Base-by-base conservation (phyloP, 1,140 invertebrate genomes). In the Nomia melanderi region DNA sequence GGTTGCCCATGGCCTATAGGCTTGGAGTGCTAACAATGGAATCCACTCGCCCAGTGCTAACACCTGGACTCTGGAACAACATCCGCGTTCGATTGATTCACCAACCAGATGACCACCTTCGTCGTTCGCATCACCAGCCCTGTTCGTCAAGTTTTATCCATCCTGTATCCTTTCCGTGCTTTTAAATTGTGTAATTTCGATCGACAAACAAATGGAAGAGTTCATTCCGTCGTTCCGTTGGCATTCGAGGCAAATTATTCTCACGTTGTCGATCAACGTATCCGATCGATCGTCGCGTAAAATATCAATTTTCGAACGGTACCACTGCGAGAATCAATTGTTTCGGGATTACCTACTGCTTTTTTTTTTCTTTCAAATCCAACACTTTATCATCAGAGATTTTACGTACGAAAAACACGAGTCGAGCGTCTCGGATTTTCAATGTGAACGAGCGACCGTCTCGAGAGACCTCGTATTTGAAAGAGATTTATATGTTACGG, bases 1-100 rank as follows among this genome's bases (percentile, higher is more conserved):
- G 92, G 93, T 93, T 93, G 92, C 91, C 93, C 92, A 92, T 92
- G 92, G 92, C 93, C 92, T 93, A 91, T 94, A 95, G 94, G 94
- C 94, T 93, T 93, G 93, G 94, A 94, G 94, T 95, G 94, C 94
- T 94, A 94, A 94, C 93, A 92, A 91, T 92, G 92, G 92, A 92
- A 92, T 91, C 92, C 91, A 92, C 90, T 91, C 90, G 91, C 88
- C 90, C 91, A 90, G 91, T 92, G 91, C 91, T 92, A 92, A 92
- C 92, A 92, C 91, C 91, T 92, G 92, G 91, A 92, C 90, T 91
- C 88, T 91, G 91, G 91, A 90, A 92, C 90, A 92, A 87, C 90
- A 91, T 91, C 90, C 91, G 90, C 90, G 89, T 92, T 90, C 88
- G 87, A 87, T 90, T 86, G 87, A 88, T 90, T 92, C 89, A 86